Base-by-base conservation (phyloP, 2,888 invertebrate genomes). In the Ochropleura leucogaster region DNA sequence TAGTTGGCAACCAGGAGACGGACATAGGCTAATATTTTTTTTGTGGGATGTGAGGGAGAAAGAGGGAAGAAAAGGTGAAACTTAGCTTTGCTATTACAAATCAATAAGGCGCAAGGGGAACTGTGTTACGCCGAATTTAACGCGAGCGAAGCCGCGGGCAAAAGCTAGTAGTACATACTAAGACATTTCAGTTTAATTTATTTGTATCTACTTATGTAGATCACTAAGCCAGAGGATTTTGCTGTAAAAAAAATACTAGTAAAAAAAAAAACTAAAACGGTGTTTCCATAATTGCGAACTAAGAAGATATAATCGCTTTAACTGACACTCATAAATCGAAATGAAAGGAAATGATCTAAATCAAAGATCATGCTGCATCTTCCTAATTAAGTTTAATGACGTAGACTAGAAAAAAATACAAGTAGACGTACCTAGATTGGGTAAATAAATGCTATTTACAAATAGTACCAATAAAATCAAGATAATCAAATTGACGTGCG, bases 291-390 rank as follows among this genome's bases (percentile, higher is more conserved):
- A 40, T 40, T 59, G 59, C 12, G 59, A 59, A 40, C n/a, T 53
- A 10, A n/a, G 20, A 55, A 55, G 20, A 6, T 9, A 12, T 62
- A 62, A n/a, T 62, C 44, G n/a, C 44, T 62, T 44, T 62, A 7
- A 44, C 62, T 57, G 4, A 57, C 30, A 14, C 12, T 44, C 62
- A n/a, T n/a, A 3, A 30, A 62, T 62, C 62, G 0, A 44, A 60
- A 62, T 44, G n/a, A 62, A 62, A 62, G 44, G 64, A 53, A 63
- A 49, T 51, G 51, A 53, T 53, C 65, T 62, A 62, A 69, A 20
- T 62, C 42, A 30, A 44, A 64, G 44, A 70, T 70, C 59, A 60
- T 20, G 51, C 51, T 70, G 18, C 20, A 18, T 51, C 8, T 18
- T 51, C 3, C 30, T 30, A 20, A 51, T 42, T 42, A 40, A 63